Evolutionary conservation across 2,113 vertebrate species (phyloP), one percentile per base, ranked within the genome.

Genomic region (Silurus asotus): DNA sequence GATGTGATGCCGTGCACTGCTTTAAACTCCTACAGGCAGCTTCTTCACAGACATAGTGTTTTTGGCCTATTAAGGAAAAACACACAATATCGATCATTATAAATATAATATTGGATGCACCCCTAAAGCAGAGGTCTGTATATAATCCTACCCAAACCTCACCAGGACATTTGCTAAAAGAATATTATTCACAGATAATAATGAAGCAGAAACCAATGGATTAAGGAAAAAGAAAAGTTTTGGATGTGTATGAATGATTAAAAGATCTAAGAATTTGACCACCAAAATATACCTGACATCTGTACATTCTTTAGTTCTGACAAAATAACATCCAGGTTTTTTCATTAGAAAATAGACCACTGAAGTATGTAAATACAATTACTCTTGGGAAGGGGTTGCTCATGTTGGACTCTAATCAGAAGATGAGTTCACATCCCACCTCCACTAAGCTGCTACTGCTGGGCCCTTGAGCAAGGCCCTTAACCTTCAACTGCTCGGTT

Each of bases 21-120:
- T 55, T 82, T 84, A 85, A 45, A 76, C 69, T 77, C 28, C 81
- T 62, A 79, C 83, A 83, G 75, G 55, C 72, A 51, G 23, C 23
- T 83, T 72, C 64, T 75, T 85, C 62, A 25, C n/a, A 84, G n/a
- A 82, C 75, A 87, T 53, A 51, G 85, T 87, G 79, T 85, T 77
- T 85, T 80, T 82, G 83, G 80, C 67, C 72, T 86, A 74, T 65
- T 85, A 76, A 84, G 15, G 3, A 15, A 13, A 74, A 70, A 72
- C 3, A 75, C 51, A 65, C 15, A 20, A 78, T 78, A 13, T 25
- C 23, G 19, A 74, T 49, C 20, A 76, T 17, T 8, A 37, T 37
- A 37, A 1, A 45, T 25, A 81, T 13, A 11, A 64, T 64, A 6
- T 19, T 13, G 37, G n/a, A 64, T 64, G 5, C 9, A 81, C 37